phyloP scores from a whole-genome alignment of 2,888 invertebrate genomes.

The Pristionchus maxplancki region DNA sequence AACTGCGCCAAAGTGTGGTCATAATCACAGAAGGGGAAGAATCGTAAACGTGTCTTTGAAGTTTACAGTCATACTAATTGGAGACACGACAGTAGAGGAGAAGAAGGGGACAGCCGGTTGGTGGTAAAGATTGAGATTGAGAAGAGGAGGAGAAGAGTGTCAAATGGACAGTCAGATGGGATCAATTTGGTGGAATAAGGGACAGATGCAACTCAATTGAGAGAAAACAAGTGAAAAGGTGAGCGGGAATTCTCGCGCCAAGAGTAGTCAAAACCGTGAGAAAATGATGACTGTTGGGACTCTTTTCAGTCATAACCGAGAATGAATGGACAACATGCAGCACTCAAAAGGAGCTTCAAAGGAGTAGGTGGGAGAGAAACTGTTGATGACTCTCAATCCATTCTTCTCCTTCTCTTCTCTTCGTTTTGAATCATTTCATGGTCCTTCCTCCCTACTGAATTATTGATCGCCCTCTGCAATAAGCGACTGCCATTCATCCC shows the following conservation, averaged over 20 bases:
- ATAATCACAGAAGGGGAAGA: not conserved
- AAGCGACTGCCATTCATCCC: constrained; percentile 29
- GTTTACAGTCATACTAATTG: constrained; percentile 29
- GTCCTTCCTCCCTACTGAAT: constrained; percentile 6
- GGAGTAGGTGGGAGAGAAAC: not conserved
- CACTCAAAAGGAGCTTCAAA: not conserved
- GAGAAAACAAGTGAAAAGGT: not conserved
- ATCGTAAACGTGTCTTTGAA: constrained; percentile 36
- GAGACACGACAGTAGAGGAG: not conserved
- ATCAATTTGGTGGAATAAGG: not conserved
- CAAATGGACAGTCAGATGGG: not conserved
- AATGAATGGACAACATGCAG: too few relatives aligned
- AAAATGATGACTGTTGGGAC: not conserved
- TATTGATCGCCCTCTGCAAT: constrained; percentile 4
- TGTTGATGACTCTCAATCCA: not conserved
- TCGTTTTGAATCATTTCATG: constrained; percentile 18
- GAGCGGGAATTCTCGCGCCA: not conserved
- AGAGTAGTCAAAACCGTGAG: not conserved
- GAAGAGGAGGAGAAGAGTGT: not conserved
- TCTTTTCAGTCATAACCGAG: too few relatives aligned
- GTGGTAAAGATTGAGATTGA: constrained; percentile 20
- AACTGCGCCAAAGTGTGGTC: not conserved
- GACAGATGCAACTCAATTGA: not conserved
- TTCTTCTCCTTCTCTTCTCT: constrained; percentile 1
- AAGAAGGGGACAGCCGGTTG: constrained; percentile 12